phyloP scores from a whole-genome alignment of 2,113 vertebrate species.

The Emydocephalus ijimae region DNA sequence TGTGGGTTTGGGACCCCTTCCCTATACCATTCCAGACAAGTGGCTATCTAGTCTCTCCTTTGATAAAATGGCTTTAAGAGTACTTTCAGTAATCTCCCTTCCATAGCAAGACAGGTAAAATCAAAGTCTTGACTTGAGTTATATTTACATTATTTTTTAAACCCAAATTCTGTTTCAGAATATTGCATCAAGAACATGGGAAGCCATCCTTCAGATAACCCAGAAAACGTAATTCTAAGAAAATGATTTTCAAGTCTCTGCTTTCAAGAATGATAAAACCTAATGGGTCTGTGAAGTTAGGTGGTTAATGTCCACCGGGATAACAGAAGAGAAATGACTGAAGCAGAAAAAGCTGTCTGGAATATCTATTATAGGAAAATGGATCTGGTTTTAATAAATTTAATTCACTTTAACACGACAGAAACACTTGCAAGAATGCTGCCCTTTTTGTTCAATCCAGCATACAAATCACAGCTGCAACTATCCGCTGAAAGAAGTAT shows the following conservation, averaged over 20 bases:
- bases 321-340: neutral
- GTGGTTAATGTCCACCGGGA: neutral
- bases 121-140: neutral
- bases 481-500: neutral
- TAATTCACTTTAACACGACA: slow-evolving; percentile 4
- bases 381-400: slow-evolving; percentile 6
- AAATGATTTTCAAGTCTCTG: neutral
- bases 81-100: neutral
- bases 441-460: neutral
- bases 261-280: neutral
- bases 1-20: neutral
- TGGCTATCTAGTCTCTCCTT: neutral
- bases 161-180: neutral
- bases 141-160: neutral
- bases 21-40: neutral
- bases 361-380: neutral
- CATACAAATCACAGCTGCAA: neutral
- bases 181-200: neutral
- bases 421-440: neutral
- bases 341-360: neutral
- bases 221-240: neutral
- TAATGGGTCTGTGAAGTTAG: neutral
- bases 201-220: neutral
- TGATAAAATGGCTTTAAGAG: neutral
- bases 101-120: neutral